Base-by-base conservation (phyloP, 2,888 invertebrate genomes). In the Drosophila barbarae region DNA sequence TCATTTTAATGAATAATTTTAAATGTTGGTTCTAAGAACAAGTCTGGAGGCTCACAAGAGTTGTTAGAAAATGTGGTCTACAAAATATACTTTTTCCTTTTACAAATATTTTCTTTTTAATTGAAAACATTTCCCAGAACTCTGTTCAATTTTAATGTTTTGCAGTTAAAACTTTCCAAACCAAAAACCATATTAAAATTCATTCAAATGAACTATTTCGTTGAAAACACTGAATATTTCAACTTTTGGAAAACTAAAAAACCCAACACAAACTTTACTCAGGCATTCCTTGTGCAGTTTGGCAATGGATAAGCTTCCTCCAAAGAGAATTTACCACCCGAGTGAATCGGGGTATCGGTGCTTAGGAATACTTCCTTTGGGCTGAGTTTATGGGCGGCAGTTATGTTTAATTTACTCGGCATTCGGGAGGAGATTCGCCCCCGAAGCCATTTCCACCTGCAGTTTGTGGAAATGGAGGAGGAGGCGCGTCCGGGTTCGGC, bases 341-440 rank as follows among this genome's bases (percentile, higher is more conserved):
- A 32, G 5, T 15, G 10, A 10, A 42, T 15, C n/a, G 23, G 12
- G 28, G 36, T 8, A 23, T 28, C 23, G 6, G n/a, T 30, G 49
- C 47, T 47, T 51, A 18, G 36, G 18, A 30, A 41, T 34, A 50
- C 47, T 50, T 67, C 47, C 46, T 44, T 32, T 61, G 35, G 36
- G 42, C 15, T 15, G 32, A 41, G 26, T 51, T 41, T 69, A 39
- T 39, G 46, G 23, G 3, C 34, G 53, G 70, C 70, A 54, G 68
- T 51, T 68, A 69, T 69, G 61, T 53, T 68, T 69, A 49, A 68
- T 68, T 68, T 69, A 61, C 35, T 38, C 28, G 60, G 34, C 36
- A 50, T 28, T 34, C 36, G n/a, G 32, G 9, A 36, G 30, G 10
- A 36, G 30, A 15, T 13, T 32, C 32, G 30, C 34, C 13, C 34